Evolutionary conservation across 2,888 invertebrate species (phyloP).

Genomic region (Glaucopsyche alexis): DNA sequence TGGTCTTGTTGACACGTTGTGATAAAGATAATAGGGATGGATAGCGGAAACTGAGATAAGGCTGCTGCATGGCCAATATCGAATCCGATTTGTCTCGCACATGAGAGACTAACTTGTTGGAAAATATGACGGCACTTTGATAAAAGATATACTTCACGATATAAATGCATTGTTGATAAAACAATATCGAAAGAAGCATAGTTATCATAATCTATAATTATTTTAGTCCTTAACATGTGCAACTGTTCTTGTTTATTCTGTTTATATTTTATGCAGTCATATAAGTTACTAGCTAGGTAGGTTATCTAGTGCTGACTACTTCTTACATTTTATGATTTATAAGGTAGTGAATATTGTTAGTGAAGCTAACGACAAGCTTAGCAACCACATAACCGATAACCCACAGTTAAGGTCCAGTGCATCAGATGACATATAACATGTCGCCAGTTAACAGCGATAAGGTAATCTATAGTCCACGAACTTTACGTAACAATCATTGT

Average conservation of each 20-base stretch:
- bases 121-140: not conserved
- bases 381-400: constrained; percentile 56
- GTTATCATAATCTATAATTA: too few species aligned
- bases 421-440: constrained; percentile 48
- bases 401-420: constrained; percentile 42
- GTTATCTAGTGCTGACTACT: not conserved
- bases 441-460: constrained; percentile 54
- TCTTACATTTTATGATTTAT: not conserved
- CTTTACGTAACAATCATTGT: constrained; percentile 42
- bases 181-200: too few species aligned
- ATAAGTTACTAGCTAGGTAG: not conserved
- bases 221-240: too few species aligned
- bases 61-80: constrained; percentile 18
- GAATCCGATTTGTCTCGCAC: not conserved
- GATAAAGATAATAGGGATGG: constrained; percentile 11
- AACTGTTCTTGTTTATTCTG: too few species aligned
- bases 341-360: not conserved
- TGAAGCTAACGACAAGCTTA: constrained; percentile 38
- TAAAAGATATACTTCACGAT: not conserved
- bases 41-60: constrained; percentile 12
- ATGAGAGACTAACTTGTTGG: not conserved
- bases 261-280: too few species aligned
- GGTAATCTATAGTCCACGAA: constrained; percentile 45
- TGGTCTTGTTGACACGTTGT: not conserved
- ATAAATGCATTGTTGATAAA: not conserved